phyloP scores from a whole-genome alignment of 1,140 invertebrate species.

The Heliconius nattereri region DNA sequence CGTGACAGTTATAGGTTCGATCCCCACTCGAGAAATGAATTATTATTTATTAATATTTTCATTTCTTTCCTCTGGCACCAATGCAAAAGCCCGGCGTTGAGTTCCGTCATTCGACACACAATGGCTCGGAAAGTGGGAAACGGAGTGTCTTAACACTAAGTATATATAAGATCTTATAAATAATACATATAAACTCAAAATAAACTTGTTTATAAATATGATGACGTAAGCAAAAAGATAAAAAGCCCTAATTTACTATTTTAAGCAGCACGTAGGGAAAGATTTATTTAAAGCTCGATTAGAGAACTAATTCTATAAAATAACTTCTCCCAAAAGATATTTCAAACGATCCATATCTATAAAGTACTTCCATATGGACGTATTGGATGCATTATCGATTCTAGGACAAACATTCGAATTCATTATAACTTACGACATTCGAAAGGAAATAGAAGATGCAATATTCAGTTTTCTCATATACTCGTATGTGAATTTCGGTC shows the following conservation, averaged over 20 bases:
- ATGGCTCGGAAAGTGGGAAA: no score
- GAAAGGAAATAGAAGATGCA: slow-evolving; percentile 33
- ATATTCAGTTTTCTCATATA: slow-evolving; percentile 36
- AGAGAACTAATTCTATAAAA: neutral
- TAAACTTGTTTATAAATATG: neutral
- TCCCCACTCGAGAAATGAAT: no score
- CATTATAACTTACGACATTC: slow-evolving; percentile 22
- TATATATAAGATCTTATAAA: no score
- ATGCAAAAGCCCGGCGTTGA: no score
- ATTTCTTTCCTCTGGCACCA: no score
- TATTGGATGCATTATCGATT: neutral
- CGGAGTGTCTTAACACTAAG: no score
- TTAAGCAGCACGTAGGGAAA: neutral
- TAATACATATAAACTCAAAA: neutral
- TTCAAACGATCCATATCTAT: slow-evolving; percentile 8
- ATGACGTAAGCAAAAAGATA: neutral
- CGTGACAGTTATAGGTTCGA: no score
- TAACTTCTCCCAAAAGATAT: neutral
- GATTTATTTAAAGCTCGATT: neutral
- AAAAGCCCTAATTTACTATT: slow-evolving; percentile 1
- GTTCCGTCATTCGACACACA: no score
- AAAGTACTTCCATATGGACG: neutral
- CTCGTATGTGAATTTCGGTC: slow-evolving; percentile 52
- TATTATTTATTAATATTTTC: no score
- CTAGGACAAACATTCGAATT: slow-evolving; percentile 12